These are phyloP conservation scores for Eospalax fontanierii DNA, from an alignment of 2,797 vertebrate genomes.

Conservation along the genomic window DNA sequence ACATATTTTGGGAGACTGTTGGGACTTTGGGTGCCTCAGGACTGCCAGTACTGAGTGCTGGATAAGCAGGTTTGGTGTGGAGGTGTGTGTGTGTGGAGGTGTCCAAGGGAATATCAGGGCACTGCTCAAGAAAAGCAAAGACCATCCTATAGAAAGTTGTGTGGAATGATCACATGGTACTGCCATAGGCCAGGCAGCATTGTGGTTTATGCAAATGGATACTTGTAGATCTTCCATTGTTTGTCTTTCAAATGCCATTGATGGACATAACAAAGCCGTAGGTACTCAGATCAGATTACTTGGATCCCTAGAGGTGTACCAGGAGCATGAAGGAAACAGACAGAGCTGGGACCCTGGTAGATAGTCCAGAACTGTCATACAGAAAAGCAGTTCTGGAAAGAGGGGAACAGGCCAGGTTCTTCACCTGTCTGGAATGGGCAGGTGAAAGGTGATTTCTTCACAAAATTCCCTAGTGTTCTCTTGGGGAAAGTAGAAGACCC, in stretches of 20 bases:
- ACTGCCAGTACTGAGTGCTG: background rate
- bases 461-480: background rate
- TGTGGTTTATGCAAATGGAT: background rate
- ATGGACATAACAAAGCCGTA: background rate
- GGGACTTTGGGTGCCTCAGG: background rate
- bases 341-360: background rate
- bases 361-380: background rate
- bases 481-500: background rate
- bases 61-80: background rate
- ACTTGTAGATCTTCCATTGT: background rate
- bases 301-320: background rate
- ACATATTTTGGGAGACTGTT: background rate
- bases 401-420: no score
- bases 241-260: background rate
- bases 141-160: background rate
- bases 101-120: background rate
- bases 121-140: background rate
- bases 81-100: background rate
- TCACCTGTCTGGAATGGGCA: background rate
- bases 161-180: background rate
- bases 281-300: background rate
- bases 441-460: background rate
- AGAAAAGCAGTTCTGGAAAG: background rate
- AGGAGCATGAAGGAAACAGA: background rate
- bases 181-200: background rate